Conservation (phyloP, 2,888 invertebrate genomes). For the Perizoma affinitatum region DNA sequence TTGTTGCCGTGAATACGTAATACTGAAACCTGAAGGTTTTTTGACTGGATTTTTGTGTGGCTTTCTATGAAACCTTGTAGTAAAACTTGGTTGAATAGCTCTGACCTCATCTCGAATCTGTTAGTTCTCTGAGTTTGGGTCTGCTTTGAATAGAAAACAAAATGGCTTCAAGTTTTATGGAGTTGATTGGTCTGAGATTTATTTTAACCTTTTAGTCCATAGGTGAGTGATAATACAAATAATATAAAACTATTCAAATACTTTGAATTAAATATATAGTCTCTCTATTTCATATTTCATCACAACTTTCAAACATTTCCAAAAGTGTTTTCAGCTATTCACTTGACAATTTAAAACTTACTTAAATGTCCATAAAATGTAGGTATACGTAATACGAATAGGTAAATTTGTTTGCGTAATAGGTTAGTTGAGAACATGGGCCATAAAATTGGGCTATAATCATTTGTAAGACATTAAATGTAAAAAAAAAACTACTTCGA, state of each 20-base stretch:
- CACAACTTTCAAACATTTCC: not conserved
- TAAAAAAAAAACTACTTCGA: too few relatives aligned
- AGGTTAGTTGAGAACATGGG: constrained; percentile 13
- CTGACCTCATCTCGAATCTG: constrained; percentile 17
- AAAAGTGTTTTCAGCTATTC: not conserved
- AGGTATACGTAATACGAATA: constrained; percentile 7
- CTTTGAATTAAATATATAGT: not conserved
- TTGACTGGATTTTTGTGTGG: constrained; percentile 46
- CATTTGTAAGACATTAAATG: too few relatives aligned
- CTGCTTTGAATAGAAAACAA: constrained; percentile 10
- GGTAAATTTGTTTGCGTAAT: constrained; percentile 13
- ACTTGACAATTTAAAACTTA: constrained; percentile 1
- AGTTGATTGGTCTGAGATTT: too few relatives aligned
- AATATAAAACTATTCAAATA: too few relatives aligned
- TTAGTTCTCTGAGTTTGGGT: constrained; percentile 22
- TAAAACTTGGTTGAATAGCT: constrained; percentile 24
- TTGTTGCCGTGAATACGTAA: constrained; percentile 62
- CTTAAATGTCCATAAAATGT: constrained; percentile 7
- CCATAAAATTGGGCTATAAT: constrained; percentile 21
- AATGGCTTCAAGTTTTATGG: not conserved
- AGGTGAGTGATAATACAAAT: too few relatives aligned
- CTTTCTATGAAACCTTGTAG: constrained; percentile 34
- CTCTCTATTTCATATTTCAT: not conserved
- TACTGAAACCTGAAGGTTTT: constrained; percentile 50
- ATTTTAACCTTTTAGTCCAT: too few relatives aligned